These are phyloP conservation scores for Accipiter cooperii DNA, from an alignment of 2,113 vertebrate genomes.

Conservation along the genomic window DNA sequence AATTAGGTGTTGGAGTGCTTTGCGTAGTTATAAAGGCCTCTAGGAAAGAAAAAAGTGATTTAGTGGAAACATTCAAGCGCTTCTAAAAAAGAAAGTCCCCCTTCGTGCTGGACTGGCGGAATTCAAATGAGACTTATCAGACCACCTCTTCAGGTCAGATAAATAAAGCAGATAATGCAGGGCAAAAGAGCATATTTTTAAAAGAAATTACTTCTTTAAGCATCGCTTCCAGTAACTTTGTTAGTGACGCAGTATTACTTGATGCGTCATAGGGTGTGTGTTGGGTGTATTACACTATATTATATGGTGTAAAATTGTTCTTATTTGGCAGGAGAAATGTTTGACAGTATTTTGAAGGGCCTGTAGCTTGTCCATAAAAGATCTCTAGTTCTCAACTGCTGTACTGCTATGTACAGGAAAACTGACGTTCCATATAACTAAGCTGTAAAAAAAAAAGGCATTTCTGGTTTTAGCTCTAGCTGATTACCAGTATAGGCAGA, in stretches of 20 bases:
- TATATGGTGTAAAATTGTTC: background rate
- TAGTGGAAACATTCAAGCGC: background rate
- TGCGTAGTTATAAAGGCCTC: background rate
- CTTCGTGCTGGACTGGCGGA: background rate
- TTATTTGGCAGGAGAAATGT: background rate
- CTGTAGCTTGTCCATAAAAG: background rate
- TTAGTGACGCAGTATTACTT: background rate
- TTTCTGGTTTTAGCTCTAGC: background rate
- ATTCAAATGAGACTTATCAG: background rate
- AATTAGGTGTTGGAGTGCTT: background rate
- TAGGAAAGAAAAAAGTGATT: background rate
- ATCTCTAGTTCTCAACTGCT: background rate
- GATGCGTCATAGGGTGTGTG: constrained; percentile 38
- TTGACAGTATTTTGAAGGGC: background rate
- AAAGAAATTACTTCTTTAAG: background rate
- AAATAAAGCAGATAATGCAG: background rate
- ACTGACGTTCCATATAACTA: background rate
- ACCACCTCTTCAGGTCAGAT: background rate
- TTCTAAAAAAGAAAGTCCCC: background rate
- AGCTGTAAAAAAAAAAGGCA: background rate
- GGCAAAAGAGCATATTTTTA: background rate
- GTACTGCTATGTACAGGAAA: background rate
- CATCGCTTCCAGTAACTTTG: background rate
- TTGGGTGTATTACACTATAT: background rate
- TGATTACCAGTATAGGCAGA: background rate